Base-by-base conservation (phyloP, 2,888 invertebrate genomes). In the Yponomeuta evonymella region DNA sequence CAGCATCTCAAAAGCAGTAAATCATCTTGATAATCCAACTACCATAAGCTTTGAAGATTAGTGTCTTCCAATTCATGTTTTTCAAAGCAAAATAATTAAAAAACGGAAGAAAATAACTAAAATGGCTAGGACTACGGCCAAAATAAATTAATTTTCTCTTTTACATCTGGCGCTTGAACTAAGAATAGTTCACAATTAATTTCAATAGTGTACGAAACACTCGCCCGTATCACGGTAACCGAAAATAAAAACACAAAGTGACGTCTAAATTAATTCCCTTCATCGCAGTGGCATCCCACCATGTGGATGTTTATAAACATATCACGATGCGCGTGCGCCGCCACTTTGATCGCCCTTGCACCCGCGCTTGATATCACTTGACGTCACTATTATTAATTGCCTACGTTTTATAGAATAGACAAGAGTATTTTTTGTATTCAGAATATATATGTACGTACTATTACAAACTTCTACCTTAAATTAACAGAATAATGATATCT, bases 301-400 rank as follows among this genome's bases (percentile, higher is more conserved):
- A 15, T 43, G 67, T 36, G n/a, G 76, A 73, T 82, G 80, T 80
- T 81, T 79, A 80, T 80, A 79, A 80, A 79, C 79, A 78, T 73
- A 76, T 72, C 75, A 43, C 43, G 43, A 43, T 43, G 72, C 73
- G 51, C 62, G 75, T 68, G 73, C 70, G 69, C 75, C 75, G 72
- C 68, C 70, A 70, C 79, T 79, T 79, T 80, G 81, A 80, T 81
- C 77, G 79, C 76, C 74, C 73, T 74, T 69, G 69, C 73, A 74
- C 72, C 75, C 75, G 74, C 74, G 74, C 73, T 73, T 74, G 74
- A 75, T 76, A 76, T 76, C 77, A 79, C 58, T 62, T 43, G 67
- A 36, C 68, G n/a, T 33, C 30, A 66, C 30, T 36, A 23, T 29
- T 23, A n/a, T 29, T 29, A 65, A 23, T 65, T 65, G 8, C n/a